Conservation (phyloP, 2,113 vertebrate genomes). For the Phalacrocorax pelagicus region DNA sequence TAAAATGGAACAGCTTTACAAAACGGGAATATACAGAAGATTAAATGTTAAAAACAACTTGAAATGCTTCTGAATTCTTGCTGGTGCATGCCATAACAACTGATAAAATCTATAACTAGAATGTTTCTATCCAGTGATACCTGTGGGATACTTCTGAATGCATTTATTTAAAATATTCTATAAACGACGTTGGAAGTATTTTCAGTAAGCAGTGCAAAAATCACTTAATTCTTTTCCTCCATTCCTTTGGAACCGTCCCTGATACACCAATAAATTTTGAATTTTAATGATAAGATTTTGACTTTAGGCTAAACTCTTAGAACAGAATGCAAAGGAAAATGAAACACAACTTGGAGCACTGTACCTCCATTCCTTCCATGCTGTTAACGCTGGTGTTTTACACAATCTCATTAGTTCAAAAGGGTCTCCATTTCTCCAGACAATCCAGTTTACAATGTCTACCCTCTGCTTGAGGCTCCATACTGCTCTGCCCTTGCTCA, state of each 20-base stretch:
- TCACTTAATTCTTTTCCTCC: neutral
- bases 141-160: neutral
- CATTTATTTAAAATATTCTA: neutral
- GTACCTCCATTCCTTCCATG: neutral
- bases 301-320: neutral
- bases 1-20: neutral
- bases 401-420: neutral
- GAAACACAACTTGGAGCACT: neutral
- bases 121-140: neutral
- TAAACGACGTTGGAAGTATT: neutral
- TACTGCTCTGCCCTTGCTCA: neutral
- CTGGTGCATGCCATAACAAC: neutral
- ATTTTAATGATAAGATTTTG: neutral
- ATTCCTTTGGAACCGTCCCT: neutral
- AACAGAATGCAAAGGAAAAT: neutral
- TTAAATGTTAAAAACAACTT: neutral
- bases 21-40: neutral
- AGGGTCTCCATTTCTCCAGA: neutral
- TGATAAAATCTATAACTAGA: neutral
- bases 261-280: neutral
- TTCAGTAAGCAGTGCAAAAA: neutral
- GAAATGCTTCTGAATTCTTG: neutral
- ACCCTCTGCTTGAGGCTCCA: neutral
- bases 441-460: neutral
- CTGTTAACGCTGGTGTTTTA: neutral